Evolutionary conservation across 1,140 invertebrate genomes (phyloP).

Genomic region (Triops cancriformis): DNA sequence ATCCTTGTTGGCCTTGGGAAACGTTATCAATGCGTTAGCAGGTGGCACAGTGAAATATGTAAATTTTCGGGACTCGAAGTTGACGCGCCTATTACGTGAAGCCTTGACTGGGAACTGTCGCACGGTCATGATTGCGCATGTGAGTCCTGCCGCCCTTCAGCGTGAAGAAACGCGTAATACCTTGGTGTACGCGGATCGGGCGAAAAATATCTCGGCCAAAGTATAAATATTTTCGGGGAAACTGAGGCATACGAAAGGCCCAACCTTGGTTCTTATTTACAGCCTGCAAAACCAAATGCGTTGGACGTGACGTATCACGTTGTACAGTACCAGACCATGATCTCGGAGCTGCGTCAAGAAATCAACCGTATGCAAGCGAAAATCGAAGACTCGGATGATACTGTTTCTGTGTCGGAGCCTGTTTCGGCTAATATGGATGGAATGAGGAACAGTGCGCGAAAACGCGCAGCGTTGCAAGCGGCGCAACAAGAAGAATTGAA

Average conservation of each 20-base stretch:
- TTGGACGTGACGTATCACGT: conserved; percentile 73
- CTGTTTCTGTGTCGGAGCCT: conserved; percentile 18
- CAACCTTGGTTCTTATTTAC: neutral
- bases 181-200: conserved; percentile 83
- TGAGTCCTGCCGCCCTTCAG: conserved; percentile 65
- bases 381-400: conserved; percentile 49
- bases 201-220: conserved; percentile 69
- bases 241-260: neutral
- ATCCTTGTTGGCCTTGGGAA: conserved; percentile 80
- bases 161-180: conserved; percentile 89
- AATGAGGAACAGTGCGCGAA: conserved; percentile 42
- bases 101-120: conserved; percentile 81
- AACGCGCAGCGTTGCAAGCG: neutral
- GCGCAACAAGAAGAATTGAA: conserved; percentile 46
- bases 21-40: conserved; percentile 88
- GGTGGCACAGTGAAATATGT: conserved; percentile 69
- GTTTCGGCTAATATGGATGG: conserved; percentile 31
- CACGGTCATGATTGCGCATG: conserved; percentile 94
- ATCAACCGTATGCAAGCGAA: conserved; percentile 70
- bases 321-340: conserved; percentile 64
- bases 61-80: conserved; percentile 90
- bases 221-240: conserved; percentile 37
- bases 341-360: conserved; percentile 72
- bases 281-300: conserved; percentile 52
- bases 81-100: conserved; percentile 70